Percentiles rank a stretch among this genome's conserved stretches.
Conservation (phyloP, 2,797 vertebrate species). For the Thaleichthys pacificus region DNA sequence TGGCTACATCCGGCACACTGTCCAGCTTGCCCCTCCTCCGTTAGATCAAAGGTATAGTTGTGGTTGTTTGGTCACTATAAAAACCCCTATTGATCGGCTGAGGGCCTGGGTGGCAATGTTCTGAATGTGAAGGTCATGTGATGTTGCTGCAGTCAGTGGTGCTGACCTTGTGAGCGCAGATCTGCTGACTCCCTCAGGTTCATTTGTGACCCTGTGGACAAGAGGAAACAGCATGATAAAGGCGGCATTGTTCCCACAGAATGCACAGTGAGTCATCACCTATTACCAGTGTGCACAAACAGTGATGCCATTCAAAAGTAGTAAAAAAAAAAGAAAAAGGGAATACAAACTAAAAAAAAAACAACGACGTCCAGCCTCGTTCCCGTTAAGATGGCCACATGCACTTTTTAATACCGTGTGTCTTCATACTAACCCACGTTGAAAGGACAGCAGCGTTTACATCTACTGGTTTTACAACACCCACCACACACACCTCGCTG, state of each 20-base stretch:
- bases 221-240: background rate
- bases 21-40: no score
- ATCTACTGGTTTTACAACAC: no score
- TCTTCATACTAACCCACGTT: no score
- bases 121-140: background rate
- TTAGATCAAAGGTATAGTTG: no score
- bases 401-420: no score
- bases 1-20: no score
- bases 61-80: no score
- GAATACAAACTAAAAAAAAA: conserved; percentile 33
- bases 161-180: conserved; percentile 95
- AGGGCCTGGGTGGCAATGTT: no score
- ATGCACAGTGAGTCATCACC: background rate
- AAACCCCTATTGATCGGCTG: no score
- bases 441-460: no score
- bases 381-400: no score
- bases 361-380: background rate
- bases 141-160: background rate
- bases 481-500: no score
- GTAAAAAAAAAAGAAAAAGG: conserved; percentile 20
- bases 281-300: background rate
- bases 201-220: conserved; percentile 89
- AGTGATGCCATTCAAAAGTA: conserved; percentile 30
- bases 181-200: conserved; percentile 98
- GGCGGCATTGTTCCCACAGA: background rate